These are phyloP conservation scores for Neogale vison DNA, from an alignment of 2,113 vertebrate genomes.

Conservation along the genomic window DNA sequence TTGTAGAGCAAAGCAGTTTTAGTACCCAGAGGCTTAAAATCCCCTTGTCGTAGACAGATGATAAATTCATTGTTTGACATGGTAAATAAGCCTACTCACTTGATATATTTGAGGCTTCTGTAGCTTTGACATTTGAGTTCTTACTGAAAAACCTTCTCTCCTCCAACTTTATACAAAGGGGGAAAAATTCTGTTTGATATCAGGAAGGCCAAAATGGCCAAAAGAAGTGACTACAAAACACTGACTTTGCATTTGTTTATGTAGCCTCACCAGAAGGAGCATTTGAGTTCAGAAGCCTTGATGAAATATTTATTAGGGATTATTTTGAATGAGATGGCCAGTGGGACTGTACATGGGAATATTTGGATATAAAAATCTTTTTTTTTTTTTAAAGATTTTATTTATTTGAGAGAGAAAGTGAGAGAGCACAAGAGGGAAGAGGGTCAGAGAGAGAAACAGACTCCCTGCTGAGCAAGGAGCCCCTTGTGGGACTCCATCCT, in stretches of 20 bases:
- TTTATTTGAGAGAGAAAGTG: too few relatives aligned
- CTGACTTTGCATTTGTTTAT: background rate
- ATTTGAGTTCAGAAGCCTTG: background rate
- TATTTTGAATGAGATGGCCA: conserved; percentile 8
- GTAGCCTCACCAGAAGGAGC: background rate
- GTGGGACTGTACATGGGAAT: background rate
- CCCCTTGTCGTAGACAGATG: background rate
- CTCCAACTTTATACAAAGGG: conserved; percentile 21
- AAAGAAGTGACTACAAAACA: conserved; percentile 26
- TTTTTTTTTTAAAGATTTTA: too few relatives aligned
- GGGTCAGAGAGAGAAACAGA: too few relatives aligned
- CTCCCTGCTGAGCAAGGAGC: too few relatives aligned
- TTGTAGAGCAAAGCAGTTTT: conserved; percentile 26
- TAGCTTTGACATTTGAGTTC: conserved; percentile 57
- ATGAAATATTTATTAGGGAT: conserved; percentile 26
- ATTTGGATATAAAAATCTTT: background rate
- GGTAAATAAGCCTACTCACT: conserved; percentile 13
- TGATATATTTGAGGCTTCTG: conserved; percentile 27
- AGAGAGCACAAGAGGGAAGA: too few relatives aligned
- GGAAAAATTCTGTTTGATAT: conserved; percentile 26
- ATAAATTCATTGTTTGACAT: conserved; percentile 53
- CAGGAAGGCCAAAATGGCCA: background rate
- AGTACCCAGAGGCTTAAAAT: conserved; percentile 23
- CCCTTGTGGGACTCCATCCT: too few relatives aligned
- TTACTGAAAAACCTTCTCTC: background rate